phyloP scores from a whole-genome alignment of 2,888 invertebrate species.

The Lycia hirtaria region DNA sequence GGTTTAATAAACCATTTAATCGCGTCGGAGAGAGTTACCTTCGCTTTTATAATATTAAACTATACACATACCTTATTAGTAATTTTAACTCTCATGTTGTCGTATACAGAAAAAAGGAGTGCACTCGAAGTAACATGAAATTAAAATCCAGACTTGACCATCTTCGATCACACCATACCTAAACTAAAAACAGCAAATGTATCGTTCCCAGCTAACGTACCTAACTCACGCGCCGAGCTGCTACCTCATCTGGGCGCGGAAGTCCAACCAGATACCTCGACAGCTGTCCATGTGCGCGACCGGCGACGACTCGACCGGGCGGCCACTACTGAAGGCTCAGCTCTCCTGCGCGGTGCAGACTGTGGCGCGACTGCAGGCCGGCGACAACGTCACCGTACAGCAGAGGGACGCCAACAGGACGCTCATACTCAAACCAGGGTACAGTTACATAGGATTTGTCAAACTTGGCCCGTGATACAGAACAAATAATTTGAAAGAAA shows the following conservation, averaged over 20 bases:
- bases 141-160: background rate
- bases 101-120: too few relatives aligned
- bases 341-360: constrained; percentile 74
- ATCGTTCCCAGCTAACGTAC: constrained; percentile 68
- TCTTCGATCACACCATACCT: too few relatives aligned
- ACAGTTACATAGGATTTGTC: constrained; percentile 74
- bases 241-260: constrained; percentile 70
- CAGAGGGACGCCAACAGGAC: constrained; percentile 74
- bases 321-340: too few relatives aligned
- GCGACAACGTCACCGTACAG: constrained; percentile 67
- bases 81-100: too few relatives aligned
- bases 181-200: too few relatives aligned
- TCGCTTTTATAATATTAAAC: too few relatives aligned
- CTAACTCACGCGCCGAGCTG: constrained; percentile 69
- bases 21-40: too few relatives aligned
- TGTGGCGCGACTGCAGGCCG: constrained; percentile 62
- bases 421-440: constrained; percentile 68
- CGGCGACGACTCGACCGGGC: constrained; percentile 64
- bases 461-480: constrained; percentile 75
- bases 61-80: too few relatives aligned
- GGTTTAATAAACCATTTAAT: too few relatives aligned
- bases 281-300: constrained; percentile 67
- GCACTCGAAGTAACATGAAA: too few relatives aligned
- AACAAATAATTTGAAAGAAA: too few relatives aligned
- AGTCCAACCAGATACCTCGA: constrained; percentile 49